Conservation (phyloP, 2,113 vertebrate genomes). For the Stictonetta naevosa region DNA sequence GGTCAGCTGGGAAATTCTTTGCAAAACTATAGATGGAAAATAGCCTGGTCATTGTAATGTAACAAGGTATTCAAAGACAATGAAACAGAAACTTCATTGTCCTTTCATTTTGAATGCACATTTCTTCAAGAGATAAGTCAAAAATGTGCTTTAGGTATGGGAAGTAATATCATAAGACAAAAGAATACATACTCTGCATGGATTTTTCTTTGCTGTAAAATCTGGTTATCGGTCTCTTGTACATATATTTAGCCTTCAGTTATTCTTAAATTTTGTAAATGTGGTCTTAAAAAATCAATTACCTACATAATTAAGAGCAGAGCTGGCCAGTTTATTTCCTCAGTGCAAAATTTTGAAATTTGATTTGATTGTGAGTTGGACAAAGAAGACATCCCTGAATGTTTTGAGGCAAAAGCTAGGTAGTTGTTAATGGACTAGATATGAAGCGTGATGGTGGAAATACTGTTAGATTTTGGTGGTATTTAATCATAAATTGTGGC, state of each 20-base stretch:
- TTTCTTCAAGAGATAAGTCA: not conserved
- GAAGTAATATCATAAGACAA: not conserved
- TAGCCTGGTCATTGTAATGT: not conserved
- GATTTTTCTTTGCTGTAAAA: not conserved
- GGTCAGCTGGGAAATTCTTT: conserved; percentile 2
- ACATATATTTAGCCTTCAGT: not conserved
- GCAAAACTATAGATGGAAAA: conserved; percentile 15
- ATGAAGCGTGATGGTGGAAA: not conserved
- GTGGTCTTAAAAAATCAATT: not conserved
- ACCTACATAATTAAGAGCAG: not conserved
- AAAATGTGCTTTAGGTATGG: not conserved
- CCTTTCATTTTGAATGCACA: not conserved
- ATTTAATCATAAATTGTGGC: not conserved
- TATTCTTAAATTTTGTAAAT: not conserved
- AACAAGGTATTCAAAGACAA: not conserved
- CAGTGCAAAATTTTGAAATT: not conserved
- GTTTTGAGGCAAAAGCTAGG: not conserved
- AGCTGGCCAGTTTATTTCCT: not conserved
- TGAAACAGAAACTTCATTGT: not conserved
- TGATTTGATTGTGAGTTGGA: not conserved
- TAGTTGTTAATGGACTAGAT: not conserved
- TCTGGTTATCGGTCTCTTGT: not conserved
- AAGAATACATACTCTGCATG: not conserved
- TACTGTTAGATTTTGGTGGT: not conserved
- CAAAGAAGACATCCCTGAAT: not conserved